Evolutionary conservation across 2,888 invertebrate species (phyloP).

Genomic region (Ichneumon xanthorius): DNA sequence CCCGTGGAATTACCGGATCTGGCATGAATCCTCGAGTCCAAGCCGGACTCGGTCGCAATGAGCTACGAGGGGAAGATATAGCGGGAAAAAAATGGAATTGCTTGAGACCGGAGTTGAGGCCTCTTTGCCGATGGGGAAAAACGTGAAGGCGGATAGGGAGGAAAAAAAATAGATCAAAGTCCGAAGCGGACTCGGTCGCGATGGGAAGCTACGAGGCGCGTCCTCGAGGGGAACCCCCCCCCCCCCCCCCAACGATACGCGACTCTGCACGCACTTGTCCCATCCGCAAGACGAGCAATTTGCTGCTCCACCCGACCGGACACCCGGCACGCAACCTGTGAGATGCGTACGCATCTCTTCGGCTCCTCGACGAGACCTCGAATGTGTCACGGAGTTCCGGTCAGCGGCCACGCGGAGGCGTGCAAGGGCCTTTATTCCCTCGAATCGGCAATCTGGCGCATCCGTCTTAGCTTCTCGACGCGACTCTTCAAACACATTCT

Average conservation of each 20-base stretch:
- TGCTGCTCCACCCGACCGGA: constrained; percentile 37
- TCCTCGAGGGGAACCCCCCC: background rate
- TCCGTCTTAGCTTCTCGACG: constrained; percentile 1
- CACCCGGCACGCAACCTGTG: constrained; percentile 30
- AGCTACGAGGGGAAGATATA: background rate
- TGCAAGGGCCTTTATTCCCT: constrained; percentile 1
- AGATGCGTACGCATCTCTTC: background rate
- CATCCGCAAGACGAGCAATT: constrained; percentile 30
- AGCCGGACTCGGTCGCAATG: constrained; percentile 32
- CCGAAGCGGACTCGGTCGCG: background rate
- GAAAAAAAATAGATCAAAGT: constrained; percentile 5
- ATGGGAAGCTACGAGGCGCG: background rate
- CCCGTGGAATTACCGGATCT: constrained; percentile 10
- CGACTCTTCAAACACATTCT: background rate
- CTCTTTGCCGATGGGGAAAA: background rate
- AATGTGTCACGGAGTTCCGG: constrained; percentile 27
- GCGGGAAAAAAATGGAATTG: too few relatives aligned
- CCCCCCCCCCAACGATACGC: background rate
- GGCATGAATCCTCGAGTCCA: constrained; percentile 20
- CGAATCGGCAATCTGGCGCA: background rate
- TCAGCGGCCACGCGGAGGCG: constrained; percentile 22
- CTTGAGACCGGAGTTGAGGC: too few relatives aligned
- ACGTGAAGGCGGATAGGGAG: background rate
- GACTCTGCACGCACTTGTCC: constrained; percentile 11
- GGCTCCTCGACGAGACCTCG: background rate